These are phyloP conservation scores for Cryptotermes secundus DNA, from an alignment of 1,140 invertebrate genomes.

Conservation along the genomic window DNA sequence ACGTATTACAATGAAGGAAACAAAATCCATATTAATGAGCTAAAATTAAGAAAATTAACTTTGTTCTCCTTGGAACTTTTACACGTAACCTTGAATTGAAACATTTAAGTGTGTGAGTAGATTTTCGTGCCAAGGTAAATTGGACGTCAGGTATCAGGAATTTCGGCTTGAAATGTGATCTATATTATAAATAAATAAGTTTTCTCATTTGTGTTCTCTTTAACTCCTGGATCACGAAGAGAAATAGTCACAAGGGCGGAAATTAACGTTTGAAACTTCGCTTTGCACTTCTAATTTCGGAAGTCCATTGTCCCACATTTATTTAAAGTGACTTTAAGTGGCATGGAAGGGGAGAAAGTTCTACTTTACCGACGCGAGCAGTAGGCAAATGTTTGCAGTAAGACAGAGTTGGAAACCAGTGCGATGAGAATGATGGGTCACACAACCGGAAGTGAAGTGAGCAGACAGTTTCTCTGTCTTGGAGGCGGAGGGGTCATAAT, in stretches of 20 bases:
- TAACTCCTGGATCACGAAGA: background rate
- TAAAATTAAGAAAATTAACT: too few species aligned
- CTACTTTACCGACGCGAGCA: background rate
- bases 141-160: background rate
- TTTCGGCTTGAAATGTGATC: background rate
- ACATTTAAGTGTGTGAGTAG: background rate
- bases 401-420: background rate
- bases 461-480: background rate
- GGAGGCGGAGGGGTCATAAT: background rate
- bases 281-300: slow-evolving; percentile 14
- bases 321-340: background rate
- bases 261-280: slow-evolving; percentile 9
- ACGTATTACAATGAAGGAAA: too few species aligned
- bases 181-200: background rate
- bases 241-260: background rate
- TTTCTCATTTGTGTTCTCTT: background rate
- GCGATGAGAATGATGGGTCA: slow-evolving; percentile 10
- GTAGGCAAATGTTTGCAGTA: background rate
- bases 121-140: background rate
- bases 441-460: background rate
- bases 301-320: slow-evolving; percentile 16
- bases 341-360: background rate
- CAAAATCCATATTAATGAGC: too few species aligned
- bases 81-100: too few species aligned
- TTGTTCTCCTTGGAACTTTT: too few species aligned